Base-by-base conservation (phyloP, 2,888 invertebrate genomes). In the Stramonita haemastoma region DNA sequence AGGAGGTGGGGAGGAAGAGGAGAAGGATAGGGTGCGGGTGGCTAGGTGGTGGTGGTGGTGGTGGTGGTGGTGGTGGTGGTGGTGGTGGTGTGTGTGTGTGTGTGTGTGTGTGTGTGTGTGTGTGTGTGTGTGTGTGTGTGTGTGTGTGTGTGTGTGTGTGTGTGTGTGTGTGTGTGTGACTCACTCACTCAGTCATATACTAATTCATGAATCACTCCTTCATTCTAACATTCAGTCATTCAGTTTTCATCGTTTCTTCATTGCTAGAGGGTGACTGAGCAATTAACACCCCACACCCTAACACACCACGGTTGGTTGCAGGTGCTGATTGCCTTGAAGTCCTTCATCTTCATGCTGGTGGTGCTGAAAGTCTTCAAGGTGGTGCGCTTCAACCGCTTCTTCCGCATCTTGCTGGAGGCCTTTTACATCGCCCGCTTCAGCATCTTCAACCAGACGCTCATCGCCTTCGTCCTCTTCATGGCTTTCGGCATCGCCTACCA, bases 321-420 rank as follows among this genome's bases (percentile, higher is more conserved):
- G 86, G 66, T 57, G 29, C 66, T 86, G 86, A 32, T 13, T 32
- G 8, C 66, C 29, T 57, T 87, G 19, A 56, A 34, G 19, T 26
- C 56, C 73, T 17, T 73, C 36, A 26, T 87, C 36, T 73, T 73
- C 87, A n/a, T 70, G 70, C 46, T 73, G 73, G 73, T 87, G 66
- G 32, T 60, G n/a, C 73, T 87, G 36, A 87, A 87, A 36, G 88
- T 60, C 8, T 81, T 88, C 60, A 81, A 66, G n/a, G 60, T 88
- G 57, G 66, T 83, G 26, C 88, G 88, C 66, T 88, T 88, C 83
- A 88, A 66, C 60, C 81, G 81, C 81, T 57, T 34, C 66, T 88
- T 88, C 88, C 83, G 88, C n/a, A 6, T 88, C 34, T 36, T 81
- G 22, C 81, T 81, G 66, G 29, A 60, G 36, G 57, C 88, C 34